Percentiles rank a stretch among this genome's conserved stretches.
Evolutionary conservation across 1,140 invertebrate species (phyloP).

Genomic region (Ostrea denselamellosa): DNA sequence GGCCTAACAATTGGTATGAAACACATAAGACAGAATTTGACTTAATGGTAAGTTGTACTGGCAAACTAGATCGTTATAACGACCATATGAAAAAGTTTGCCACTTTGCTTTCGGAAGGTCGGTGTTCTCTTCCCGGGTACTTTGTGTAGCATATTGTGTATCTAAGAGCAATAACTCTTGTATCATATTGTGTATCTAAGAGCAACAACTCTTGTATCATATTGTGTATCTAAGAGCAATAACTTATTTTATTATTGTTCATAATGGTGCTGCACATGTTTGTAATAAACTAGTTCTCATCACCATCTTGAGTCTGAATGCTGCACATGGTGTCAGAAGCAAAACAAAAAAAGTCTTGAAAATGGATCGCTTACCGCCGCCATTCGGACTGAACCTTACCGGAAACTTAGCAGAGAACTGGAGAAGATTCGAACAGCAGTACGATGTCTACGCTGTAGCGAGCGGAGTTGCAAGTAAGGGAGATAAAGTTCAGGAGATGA

Average conservation of each 20-base stretch:
- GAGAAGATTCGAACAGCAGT: slow-evolving; percentile 1
- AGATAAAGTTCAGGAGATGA: slow-evolving; percentile 16
- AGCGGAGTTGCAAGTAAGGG: slow-evolving; percentile 25
- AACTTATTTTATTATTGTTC: background rate
- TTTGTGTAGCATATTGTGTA: background rate
- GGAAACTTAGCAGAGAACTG: slow-evolving; percentile 8
- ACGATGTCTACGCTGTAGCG: too few relatives aligned
- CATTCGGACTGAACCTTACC: background rate
- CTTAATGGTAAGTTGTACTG: too few relatives aligned
- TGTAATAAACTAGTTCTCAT: slow-evolving; percentile 7
- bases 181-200: background rate
- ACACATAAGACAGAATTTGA: too few relatives aligned
- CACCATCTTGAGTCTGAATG: background rate
- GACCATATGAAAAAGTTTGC: too few relatives aligned
- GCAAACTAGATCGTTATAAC: too few relatives aligned
- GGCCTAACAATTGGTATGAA: too few relatives aligned
- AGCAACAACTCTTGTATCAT: background rate
- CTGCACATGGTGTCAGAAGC: too few relatives aligned
- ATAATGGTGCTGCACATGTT: background rate
- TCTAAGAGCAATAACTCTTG: background rate
- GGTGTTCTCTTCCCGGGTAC: too few relatives aligned
- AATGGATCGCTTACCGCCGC: background rate
- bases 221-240: background rate
- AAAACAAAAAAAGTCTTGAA: too few relatives aligned
- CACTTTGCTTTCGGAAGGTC: too few relatives aligned